Base-by-base conservation (phyloP, 2,888 invertebrate species). In the Tribolium freemani region DNA sequence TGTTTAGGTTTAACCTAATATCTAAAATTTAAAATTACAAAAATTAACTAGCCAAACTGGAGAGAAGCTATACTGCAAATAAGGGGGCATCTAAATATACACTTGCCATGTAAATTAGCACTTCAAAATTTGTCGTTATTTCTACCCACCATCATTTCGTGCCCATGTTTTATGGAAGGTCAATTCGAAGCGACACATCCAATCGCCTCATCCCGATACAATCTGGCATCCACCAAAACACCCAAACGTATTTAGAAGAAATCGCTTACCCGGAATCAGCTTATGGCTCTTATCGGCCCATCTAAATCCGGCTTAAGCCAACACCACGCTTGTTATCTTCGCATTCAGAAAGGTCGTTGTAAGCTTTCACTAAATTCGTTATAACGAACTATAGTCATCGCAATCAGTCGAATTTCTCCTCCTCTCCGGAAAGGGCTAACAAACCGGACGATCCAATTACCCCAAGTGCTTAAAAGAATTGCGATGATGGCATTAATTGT, bases 401-500 rank as follows among this genome's bases (percentile, higher is more conserved):
- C 26, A 26, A 26, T 26, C 26, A 26, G 26, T 3, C 8, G 38
- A 38, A 9, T 38, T 38, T 38, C 8, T n/a, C 38, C 9, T n/a
- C 38, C 16, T 1, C 16, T 2, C 38, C 9, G 6, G 38, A n/a
- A 38, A 38, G n/a, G 9, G n/a, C 38, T n/a, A 38, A 38, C 38
- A 38, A 48, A 53, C 69, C 69, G 69, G 69, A 69, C 48, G 60
- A 44, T 16, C n/a, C 53, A 31, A 60, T 69, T 60, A 51, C 44
- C 44, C 31, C 38, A 69, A 69, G 68, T 69, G 69, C 60, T 69
- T 69, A 60, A 69, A 53, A 60, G 60, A 69, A 69, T 67, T 50
- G 57, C 50, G 60, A 69, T 69, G 69, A 69, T 69, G 38, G 51
- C 78, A 79, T 81, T 81, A 81, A 81, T 81, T 81, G 78, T 75